Base-by-base conservation (phyloP, 2,797 vertebrate species). In the Neopelma chrysocephalum region DNA sequence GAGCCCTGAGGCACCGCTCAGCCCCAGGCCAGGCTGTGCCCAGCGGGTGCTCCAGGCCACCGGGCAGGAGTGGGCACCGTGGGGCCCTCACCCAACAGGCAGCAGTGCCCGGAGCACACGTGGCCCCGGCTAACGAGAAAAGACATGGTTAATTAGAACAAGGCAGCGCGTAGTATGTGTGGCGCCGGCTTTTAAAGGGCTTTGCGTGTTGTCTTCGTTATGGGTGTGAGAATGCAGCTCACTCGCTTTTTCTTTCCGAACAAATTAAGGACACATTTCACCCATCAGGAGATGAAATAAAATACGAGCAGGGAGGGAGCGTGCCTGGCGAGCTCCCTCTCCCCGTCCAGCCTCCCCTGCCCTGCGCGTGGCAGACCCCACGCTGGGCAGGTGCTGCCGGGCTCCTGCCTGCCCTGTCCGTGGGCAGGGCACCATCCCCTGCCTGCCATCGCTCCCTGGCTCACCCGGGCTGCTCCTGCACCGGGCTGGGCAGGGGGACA, bases 251-350 rank as follows among this genome's bases (percentile, higher is more conserved):
- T 89, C 91, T 71, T 91, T 95, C 69, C 29, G 76, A 90, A 73
- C 95, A 96, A 97, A 97, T 97, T 95, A 90, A 95, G 96, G 93
- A 95, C 96, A 97, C 93, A 93, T 96, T 97, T 94, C 68, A 34
- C 57, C 68, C 93, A 61, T 92, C 91, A 75, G 85, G 90, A 75
- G 95, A 64, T 62, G 87, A 95, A 95, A 92, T 75, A 78, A 90
- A 95, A 94, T 91, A 93, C 0, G 45, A 92, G 75, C 18, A 7
- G 72, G 84, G 71, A 87, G 76, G 5, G 23, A 76, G 48, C 17
- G 2, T 80, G 86, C 87, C 75, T 89, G 87, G 89, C 0, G 1
- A 87, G 75, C 82, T 79, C 75, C 71, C 5, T 27, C 34, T 15
- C 64, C 2, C 3, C 3, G 3, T 40, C 47, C 40, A 25, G 45